Conservation (phyloP, 2,113 vertebrate species). For the Gallinago paraguaiae region DNA sequence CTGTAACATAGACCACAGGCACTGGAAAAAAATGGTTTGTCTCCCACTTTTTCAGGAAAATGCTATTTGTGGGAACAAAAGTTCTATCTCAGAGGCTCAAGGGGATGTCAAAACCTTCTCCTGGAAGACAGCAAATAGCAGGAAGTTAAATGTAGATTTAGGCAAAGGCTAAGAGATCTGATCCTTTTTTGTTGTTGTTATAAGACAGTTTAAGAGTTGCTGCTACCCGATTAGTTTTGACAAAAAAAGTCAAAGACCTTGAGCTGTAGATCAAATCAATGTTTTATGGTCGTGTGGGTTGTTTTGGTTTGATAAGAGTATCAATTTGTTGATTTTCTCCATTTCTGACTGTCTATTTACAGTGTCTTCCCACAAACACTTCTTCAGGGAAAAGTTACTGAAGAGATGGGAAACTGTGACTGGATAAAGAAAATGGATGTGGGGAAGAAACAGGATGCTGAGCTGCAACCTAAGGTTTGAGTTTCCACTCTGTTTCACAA, state of each 20-base stretch:
- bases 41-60: background rate
- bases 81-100: background rate
- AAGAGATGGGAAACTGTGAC: background rate
- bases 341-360: background rate
- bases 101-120: background rate
- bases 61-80: background rate
- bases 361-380: background rate
- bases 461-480: background rate
- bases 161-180: background rate
- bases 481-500: background rate
- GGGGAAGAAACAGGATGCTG: background rate
- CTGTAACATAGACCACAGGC: background rate
- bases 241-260: background rate
- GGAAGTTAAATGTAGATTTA: background rate
- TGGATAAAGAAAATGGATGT: background rate
- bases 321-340: background rate
- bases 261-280: background rate
- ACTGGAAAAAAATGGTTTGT: background rate
- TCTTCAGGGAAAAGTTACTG: background rate
- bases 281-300: fast-evolving
- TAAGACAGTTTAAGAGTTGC: background rate
- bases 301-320: background rate
- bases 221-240: background rate
- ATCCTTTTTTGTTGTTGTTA: background rate
- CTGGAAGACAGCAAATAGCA: background rate